These are phyloP conservation scores for Polypterus senegalus DNA, from an alignment of 2,113 vertebrate genomes.

Conservation along the genomic window DNA sequence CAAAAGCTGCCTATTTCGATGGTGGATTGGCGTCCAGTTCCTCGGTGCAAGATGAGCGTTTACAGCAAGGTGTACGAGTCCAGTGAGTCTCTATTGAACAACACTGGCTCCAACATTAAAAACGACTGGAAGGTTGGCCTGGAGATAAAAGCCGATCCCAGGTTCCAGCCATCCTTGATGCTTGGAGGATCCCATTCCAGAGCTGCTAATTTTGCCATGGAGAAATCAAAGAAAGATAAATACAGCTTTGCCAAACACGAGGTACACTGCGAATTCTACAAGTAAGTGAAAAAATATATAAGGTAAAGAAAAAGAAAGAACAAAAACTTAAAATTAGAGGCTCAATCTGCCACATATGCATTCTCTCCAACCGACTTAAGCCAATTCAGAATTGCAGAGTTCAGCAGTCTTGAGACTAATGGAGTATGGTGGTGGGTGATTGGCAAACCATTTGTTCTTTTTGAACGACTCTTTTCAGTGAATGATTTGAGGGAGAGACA, in stretches of 20 bases:
- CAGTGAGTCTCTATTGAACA: conserved; percentile 45
- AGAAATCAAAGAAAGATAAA: conserved; percentile 44
- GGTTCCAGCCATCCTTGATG: conserved; percentile 25
- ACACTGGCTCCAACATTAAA: conserved; percentile 39
- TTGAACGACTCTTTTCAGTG: too few relatives aligned
- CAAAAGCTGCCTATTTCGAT: conserved; percentile 38
- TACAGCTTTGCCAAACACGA: conserved; percentile 51
- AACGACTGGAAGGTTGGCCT: conserved; percentile 38
- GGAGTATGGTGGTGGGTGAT: too few relatives aligned
- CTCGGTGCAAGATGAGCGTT: conserved; percentile 46
- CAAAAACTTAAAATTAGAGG: too few relatives aligned
- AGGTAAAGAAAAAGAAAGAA: too few relatives aligned
- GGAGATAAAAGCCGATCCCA: conserved; percentile 30
- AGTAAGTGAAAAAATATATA: conserved; percentile 23
- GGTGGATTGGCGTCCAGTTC: conserved; percentile 50
- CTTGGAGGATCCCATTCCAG: conserved; percentile 49
- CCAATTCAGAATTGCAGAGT: too few relatives aligned
- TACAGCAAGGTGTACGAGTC: conserved; percentile 51
- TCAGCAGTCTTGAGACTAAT: too few relatives aligned
- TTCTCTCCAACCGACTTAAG: too few relatives aligned
- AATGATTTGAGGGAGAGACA: too few relatives aligned
- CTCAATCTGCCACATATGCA: too few relatives aligned
- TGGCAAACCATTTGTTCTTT: too few relatives aligned
- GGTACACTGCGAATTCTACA: conserved; percentile 53
- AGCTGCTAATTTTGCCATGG: conserved; percentile 41